Evolutionary conservation across 2,888 invertebrate genomes (phyloP).

Genomic region (Himalopsyche kuldschensis): DNA sequence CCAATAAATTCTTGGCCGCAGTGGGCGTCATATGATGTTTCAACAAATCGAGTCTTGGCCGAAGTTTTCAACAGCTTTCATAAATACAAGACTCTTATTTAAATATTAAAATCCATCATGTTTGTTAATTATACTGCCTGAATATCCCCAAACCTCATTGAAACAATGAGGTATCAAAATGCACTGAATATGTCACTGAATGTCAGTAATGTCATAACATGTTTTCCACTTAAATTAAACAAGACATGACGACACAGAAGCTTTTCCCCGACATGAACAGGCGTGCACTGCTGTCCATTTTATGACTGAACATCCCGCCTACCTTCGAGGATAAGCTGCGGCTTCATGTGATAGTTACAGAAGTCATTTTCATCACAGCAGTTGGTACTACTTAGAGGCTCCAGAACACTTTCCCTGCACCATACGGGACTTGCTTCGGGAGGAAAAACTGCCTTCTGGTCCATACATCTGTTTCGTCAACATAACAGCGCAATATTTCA

Average conservation of each 20-base stretch:
- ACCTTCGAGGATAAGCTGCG: conserved; percentile 40
- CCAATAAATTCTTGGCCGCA: too few relatives aligned
- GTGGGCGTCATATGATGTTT: too few relatives aligned
- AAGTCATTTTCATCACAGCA: conserved; percentile 71
- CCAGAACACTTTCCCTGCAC: conserved; percentile 56
- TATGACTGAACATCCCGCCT: background rate
- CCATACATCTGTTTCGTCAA: conserved; percentile 59
- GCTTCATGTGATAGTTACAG: conserved; percentile 65
- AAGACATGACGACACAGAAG: conserved; percentile 35
- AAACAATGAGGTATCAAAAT: too few relatives aligned
- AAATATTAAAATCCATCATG: too few relatives aligned
- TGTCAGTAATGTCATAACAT: too few relatives aligned
- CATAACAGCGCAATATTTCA: background rate
- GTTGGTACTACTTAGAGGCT: conserved; percentile 48
- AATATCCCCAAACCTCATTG: too few relatives aligned
- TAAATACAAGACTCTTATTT: too few relatives aligned
- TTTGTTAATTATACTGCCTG: too few relatives aligned
- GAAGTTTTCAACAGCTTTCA: too few relatives aligned
- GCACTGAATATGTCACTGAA: too few relatives aligned
- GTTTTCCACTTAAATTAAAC: too few relatives aligned
- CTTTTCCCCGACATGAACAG: background rate
- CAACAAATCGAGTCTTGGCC: too few relatives aligned
- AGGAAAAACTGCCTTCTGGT: conserved; percentile 61
- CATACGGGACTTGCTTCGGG: conserved; percentile 63
- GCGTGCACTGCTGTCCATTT: background rate